Evolutionary conservation across 53 echinoderm and acorn worm species (phyloP).

Genomic region (Echinarachnius parma): DNA sequence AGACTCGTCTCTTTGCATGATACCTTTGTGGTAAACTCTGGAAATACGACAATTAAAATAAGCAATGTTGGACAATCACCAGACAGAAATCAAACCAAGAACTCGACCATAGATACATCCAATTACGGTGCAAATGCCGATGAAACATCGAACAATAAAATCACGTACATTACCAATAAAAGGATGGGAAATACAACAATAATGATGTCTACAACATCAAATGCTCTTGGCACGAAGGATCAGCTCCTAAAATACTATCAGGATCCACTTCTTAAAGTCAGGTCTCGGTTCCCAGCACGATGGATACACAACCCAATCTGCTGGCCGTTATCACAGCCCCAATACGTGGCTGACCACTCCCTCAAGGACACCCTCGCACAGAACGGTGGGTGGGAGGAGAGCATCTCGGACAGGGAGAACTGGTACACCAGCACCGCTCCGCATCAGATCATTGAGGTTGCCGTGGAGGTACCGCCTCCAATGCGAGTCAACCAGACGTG

Average conservation of each 20-base stretch:
- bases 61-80: not conserved
- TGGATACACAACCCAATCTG: constrained; percentile 51
- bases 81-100: not conserved
- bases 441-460: constrained; percentile 59
- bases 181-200: no score
- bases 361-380: constrained; percentile 25
- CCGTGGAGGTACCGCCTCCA: constrained; percentile 40
- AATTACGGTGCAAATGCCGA: no score
- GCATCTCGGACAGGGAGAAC: constrained; percentile 60
- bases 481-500: constrained; percentile 32
- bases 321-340: constrained; percentile 75
- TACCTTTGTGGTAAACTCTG: constrained; percentile 53
- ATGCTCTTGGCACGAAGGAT: not conserved
- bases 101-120: no score
- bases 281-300: constrained; percentile 40
- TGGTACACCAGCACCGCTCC: constrained; percentile 65
- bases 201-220: no score
- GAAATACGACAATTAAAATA: not conserved
- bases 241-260: no score
- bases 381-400: constrained; percentile 63
- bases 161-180: no score
- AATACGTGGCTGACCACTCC: constrained; percentile 22
- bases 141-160: no score
- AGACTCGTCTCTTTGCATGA: constrained; percentile 55
- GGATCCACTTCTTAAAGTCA: not conserved